A percentile compares a stretch with the other conserved stretches of the same genome.
phyloP scores from a whole-genome alignment of 2,113 vertebrate species.

The Archocentrus centrarchus region DNA sequence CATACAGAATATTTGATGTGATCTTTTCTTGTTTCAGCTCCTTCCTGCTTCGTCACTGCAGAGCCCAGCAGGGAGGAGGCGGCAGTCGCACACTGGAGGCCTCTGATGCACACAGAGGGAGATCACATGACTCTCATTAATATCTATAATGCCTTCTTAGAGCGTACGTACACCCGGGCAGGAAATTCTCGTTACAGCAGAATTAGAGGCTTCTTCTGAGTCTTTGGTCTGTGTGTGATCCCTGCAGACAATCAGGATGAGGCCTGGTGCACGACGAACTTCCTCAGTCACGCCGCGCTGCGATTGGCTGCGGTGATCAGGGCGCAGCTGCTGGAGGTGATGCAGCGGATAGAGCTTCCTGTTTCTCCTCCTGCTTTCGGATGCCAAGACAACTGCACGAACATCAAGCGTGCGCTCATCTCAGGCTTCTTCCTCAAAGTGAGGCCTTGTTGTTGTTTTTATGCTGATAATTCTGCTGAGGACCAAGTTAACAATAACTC shows the following conservation, averaged over 20 bases:
- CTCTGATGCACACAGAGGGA: constrained; percentile 88
- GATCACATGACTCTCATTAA: constrained; percentile 93
- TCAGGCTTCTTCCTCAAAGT: constrained; percentile 97
- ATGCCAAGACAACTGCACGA: constrained; percentile 87
- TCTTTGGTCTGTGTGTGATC: neutral
- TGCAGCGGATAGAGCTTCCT: constrained; percentile 93
- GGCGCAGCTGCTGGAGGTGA: constrained; percentile 90
- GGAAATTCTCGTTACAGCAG: too few relatives aligned
- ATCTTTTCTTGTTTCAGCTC: constrained; percentile 69
- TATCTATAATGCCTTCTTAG: constrained; percentile 86
- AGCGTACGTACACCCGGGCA: constrained; percentile 81
- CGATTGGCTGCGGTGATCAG: constrained; percentile 86
- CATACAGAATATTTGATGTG: neutral
- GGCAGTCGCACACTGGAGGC: constrained; percentile 79
- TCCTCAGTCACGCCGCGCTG: constrained; percentile 82
- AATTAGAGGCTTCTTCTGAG: too few relatives aligned
- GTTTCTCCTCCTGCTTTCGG: constrained; percentile 91
- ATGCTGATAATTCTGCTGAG: neutral
- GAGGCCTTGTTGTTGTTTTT: neutral
- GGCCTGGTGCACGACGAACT: constrained; percentile 89
- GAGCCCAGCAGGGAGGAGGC: constrained; percentile 80
- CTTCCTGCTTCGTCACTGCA: constrained; percentile 82
- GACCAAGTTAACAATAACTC: neutral
- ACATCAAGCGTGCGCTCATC: constrained; percentile 92
- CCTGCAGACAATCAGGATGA: constrained; percentile 85